These are phyloP conservation scores for Labia minor DNA, from an alignment of 2,888 invertebrate species.

Conservation along the genomic window DNA sequence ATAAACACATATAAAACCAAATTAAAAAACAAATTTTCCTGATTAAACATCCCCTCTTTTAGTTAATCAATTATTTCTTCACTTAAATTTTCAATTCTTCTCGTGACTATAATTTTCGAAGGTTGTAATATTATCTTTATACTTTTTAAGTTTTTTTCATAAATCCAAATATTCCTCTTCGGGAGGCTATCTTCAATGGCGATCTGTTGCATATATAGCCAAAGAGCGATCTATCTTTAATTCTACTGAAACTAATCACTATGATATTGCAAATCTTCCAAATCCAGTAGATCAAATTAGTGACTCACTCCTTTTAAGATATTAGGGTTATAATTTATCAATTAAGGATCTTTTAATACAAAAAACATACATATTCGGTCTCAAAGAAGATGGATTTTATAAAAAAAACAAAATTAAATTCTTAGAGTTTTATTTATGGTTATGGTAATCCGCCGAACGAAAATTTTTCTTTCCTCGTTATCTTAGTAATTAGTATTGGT, in stretches of 20 bases:
- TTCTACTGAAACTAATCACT: constrained; percentile 44
- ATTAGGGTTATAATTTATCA: constrained; percentile 33
- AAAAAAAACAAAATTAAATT: constrained; percentile 47
- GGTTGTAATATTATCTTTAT: no score
- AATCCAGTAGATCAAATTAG: constrained; percentile 29
- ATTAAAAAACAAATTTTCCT: no score
- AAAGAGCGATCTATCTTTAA: constrained; percentile 41
- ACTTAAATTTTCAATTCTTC: no score
- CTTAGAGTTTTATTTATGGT: constrained; percentile 52
- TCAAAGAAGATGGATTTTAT: constrained; percentile 53
- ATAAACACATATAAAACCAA: no score
- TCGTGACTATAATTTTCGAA: no score
- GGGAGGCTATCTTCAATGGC: constrained; percentile 55
- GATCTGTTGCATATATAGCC: constrained; percentile 53
- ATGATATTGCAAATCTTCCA: constrained; percentile 34
- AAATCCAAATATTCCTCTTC: constrained; percentile 26
- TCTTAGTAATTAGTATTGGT: constrained; percentile 48
- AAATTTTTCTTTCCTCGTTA: constrained; percentile 49
- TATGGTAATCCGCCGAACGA: constrained; percentile 53
- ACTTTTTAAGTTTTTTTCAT: no score
- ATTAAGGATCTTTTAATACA: constrained; percentile 34
- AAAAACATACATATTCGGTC: constrained; percentile 49
- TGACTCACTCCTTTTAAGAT: constrained; percentile 35
- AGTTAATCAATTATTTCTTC: no score
- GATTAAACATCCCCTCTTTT: no score